Conservation (phyloP, 2,113 vertebrate species). For the Nyctibius bracteatus region DNA sequence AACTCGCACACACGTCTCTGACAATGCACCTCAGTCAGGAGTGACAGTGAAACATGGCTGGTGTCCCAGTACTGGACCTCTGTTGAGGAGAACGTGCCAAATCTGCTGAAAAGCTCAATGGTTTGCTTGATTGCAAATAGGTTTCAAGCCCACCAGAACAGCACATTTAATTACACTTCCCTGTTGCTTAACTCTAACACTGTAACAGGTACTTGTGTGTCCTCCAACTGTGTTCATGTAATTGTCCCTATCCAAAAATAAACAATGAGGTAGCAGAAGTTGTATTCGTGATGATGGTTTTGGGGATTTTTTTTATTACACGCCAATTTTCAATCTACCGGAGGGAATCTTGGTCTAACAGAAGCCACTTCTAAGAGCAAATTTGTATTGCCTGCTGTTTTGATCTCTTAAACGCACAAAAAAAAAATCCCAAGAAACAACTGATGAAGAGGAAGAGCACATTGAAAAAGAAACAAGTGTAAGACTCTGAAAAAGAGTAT, state of each 20-base stretch:
- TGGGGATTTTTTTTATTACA: neutral
- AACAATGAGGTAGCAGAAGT: neutral
- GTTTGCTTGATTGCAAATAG: neutral
- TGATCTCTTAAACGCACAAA: neutral
- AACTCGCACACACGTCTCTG: neutral
- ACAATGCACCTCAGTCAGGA: neutral
- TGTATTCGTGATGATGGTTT: neutral
- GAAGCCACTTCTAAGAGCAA: neutral
- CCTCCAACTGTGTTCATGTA: neutral
- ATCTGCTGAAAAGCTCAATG: neutral
- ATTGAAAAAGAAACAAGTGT: neutral
- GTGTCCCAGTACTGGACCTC: conserved; percentile 30
- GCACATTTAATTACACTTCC: neutral
- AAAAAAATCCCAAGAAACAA: neutral
- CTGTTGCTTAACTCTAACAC: neutral
- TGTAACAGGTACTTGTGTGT: neutral
- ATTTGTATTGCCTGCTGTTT: neutral
- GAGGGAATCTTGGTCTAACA: neutral
- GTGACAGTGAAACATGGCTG: neutral
- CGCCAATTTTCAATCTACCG: neutral
- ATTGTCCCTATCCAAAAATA: neutral
- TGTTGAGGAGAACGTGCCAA: neutral
- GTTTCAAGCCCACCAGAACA: conserved; percentile 24
- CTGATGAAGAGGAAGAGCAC: neutral
- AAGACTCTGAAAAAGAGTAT: neutral